Base-by-base conservation (phyloP, 2,113 vertebrate species). In the Leuciscus idus region DNA sequence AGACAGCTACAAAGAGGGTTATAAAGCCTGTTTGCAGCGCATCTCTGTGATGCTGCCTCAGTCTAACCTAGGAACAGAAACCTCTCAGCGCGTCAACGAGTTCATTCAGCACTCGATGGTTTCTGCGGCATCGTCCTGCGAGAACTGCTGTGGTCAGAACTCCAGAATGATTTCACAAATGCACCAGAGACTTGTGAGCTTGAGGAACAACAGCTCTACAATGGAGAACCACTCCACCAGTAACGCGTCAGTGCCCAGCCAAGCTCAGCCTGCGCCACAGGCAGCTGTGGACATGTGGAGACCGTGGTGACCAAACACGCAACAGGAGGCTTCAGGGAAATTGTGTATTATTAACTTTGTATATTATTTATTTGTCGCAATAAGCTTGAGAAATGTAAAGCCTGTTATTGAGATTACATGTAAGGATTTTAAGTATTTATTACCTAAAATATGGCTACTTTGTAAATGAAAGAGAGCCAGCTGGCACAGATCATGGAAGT, bases 1-100 rank as follows among this genome's bases (percentile, higher is more conserved):
- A 23, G 94, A 95, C 79, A 92, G 93, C 77, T 97, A 95, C 92
- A 91, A 83, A 2, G 95, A 97, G 9, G 97, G 97, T 11, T 97
- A 96, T 88, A 93, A 92, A 82, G 94, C 96, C 50, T 97, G 97
- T 84, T 90, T 97, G 46, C 94, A 95, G 43, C 94, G 93, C 84
- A 94, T 97, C 81, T 92, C 94, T 1, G 82, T 90, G 23, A 88
- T 96, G 81, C 91, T 97, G 36, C 94, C 95, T 3, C 92, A 94
- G 74, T 95, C 90, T 2, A 86, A 87, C 59, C 82, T 96, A 86
- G 94, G 94, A 59, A 90, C 90, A 0, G 94, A 95, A 3, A 84
- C 94, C n/a, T 92, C 93, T 83, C 85, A 87, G 28, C 92, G 93
- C 28, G 91, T 97, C n/a, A 92, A 92, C 50, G 92, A 94, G 2